Evolutionary conservation across 2,797 vertebrate species (phyloP), one percentile per base, ranked within the genome.

Genomic region (Cossypha polioptera): DNA sequence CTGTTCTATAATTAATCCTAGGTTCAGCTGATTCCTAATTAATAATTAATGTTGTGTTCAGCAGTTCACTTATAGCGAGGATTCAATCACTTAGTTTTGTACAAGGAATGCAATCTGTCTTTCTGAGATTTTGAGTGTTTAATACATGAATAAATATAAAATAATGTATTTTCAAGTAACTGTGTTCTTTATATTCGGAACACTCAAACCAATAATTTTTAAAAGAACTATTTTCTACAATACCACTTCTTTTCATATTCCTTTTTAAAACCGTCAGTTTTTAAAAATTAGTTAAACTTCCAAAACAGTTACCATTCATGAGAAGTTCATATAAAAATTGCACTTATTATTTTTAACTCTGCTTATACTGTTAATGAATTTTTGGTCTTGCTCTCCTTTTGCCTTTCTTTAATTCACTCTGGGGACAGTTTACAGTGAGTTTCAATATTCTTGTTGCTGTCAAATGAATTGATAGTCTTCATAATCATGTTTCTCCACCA

Each of bases 21-120:
- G 31, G 20, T 83, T 95, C 67, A 89, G 26, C 22, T 79, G 77
- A 89, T 80, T 93, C 42, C 47, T 92, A 92, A 84, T 87, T 94
- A 95, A 92, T 91, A 91, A 93, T 91, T 91, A 95, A 90, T 35
- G 38, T 71, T 80, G 29, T 82, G 47, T 80, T 95, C 76, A 63
- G 42, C 45, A 77, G 65, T 85, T 87, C 83, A 94, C 65, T 93
- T 86, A 73, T 58, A 80, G 59, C 10, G 35, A 57, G 18, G 40
- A 57, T 63, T 89, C 48, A 91, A 61, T 19, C 3, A 55, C 65
- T 86, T 71, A 48, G 4, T 36, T 93, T 85, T 62, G 19, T 65
- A 80, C 38, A 92, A 76, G 42, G 17, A 86, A 51, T 62, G 25
- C 6, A 45, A 50, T 36, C 28, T 47, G 3, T 47, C 35, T 80